A percentile compares a stretch with the other conserved stretches of the same genome.
Conservation (phyloP, 2,888 invertebrate species). For the Drosophila melanocephala region DNA sequence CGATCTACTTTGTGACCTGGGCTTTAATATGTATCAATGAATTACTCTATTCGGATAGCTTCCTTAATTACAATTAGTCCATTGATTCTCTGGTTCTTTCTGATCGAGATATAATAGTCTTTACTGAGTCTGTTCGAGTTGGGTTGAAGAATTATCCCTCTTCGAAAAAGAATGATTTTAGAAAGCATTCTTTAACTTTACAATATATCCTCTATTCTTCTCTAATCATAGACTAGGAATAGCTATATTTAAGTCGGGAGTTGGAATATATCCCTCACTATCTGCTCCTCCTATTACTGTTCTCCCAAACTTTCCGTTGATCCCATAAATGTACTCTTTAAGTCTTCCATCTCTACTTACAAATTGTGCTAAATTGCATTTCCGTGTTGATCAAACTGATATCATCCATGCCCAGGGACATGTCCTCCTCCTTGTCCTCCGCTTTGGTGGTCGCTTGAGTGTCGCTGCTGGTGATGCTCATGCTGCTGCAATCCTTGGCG, state of each 20-base stretch:
- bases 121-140: neutral
- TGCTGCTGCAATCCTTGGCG: constrained; percentile 86
- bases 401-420: constrained; percentile 79
- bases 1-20: too few relatives aligned
- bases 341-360: constrained; percentile 63
- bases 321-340: neutral
- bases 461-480: constrained; percentile 86
- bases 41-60: too few relatives aligned
- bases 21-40: too few relatives aligned
- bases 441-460: constrained; percentile 44
- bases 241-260: neutral
- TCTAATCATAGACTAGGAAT: neutral
- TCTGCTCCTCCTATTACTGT: neutral
- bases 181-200: too few relatives aligned
- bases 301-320: too few relatives aligned
- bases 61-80: neutral
- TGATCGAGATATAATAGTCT: neutral
- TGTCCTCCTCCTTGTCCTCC: constrained; percentile 61
- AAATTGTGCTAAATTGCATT: constrained; percentile 82
- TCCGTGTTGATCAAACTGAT: constrained; percentile 80
- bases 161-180: neutral
- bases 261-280: neutral
- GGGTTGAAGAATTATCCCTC: neutral
- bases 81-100: neutral
- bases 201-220: neutral